Evolutionary conservation across 2,888 invertebrate genomes (phyloP), one percentile per base, ranked within the genome.

Genomic region (Saturnia japonica): DNA sequence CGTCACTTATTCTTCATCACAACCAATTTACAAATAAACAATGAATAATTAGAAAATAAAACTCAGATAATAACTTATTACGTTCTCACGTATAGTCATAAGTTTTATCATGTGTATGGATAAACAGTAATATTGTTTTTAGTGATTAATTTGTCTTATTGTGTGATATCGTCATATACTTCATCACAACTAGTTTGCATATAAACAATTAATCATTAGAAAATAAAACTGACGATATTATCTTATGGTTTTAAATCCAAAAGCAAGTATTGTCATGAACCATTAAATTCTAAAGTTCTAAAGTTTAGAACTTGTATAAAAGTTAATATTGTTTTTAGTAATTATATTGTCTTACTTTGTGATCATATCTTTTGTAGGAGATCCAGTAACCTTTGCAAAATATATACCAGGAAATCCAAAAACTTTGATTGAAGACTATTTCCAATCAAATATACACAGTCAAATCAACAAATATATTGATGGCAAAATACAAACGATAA

Each of bases 1-100:
- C 45, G 69, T 28, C 45, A 69, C 45, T 45, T n/a, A 69, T 19
- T 28, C n/a, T 45, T 69, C 54, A 22, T n/a, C 54, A 54, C 54
- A 6, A 34, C 34, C 3, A 34, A 34, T 34, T 34, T 34, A 6
- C 34, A 34, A 4, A 34, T 34, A 34, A 34, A 4, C 34, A 34
- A 34, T 34, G 34, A 34, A 34, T n/a, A n/a, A n/a, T 34, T 34
- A 34, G 34, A 34, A 34, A 34, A 34, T 34, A 34, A 34, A 34
- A 2, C 34, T 34, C 34, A 34, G 6, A 34, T 34, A 34, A 4
- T 34, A 34, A n/a, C n/a, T n/a, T n/a, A n/a, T n/a, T n/a, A n/a
- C n/a, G n/a, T n/a, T n/a, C n/a, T n/a, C n/a, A n/a, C n/a, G n/a
- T n/a, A n/a, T n/a, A n/a, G n/a, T n/a, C n/a, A n/a, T n/a, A n/a